These are phyloP conservation scores for Eidolon helvum DNA, from an alignment of 2,113 vertebrate genomes.

Conservation along the genomic window DNA sequence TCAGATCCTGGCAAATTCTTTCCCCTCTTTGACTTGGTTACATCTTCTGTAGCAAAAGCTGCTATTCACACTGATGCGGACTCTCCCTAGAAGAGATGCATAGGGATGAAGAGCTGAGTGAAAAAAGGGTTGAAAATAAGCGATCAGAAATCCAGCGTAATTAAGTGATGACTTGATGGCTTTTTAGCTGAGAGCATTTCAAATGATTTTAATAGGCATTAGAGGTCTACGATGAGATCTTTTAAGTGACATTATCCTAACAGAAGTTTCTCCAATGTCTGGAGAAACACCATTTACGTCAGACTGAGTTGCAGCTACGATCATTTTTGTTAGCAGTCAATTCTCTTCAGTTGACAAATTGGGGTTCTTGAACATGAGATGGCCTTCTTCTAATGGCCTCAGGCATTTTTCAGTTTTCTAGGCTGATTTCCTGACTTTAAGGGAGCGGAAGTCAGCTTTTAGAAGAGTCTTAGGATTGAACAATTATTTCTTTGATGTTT, in stretches of 20 bases:
- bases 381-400: not conserved
- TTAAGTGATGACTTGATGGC: slow-evolving; percentile 43
- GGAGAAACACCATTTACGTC: not conserved
- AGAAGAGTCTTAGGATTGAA: not conserved
- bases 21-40: not conserved
- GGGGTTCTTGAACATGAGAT: not conserved
- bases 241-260: slow-evolving; percentile 34
- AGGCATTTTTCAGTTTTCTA: not conserved
- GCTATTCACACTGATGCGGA: not conserved
- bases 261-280: slow-evolving; percentile 26
- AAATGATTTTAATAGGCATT: slow-evolving; percentile 65
- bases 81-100: not conserved
- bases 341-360: not conserved
- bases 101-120: not conserved
- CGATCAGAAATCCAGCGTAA: slow-evolving; percentile 49
- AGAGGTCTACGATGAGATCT: slow-evolving; percentile 58
- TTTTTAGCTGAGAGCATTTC: slow-evolving; percentile 49
- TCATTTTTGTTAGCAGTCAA: not conserved
- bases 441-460: not conserved
- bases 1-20: not conserved
- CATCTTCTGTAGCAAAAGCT: not conserved
- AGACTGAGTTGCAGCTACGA: not conserved
- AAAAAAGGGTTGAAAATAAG: slow-evolving; percentile 19
- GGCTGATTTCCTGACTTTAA: not conserved
- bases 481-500: not conserved